Conservation (phyloP, 2,888 invertebrate genomes). For the Hirtodrosophila histrioides region DNA sequence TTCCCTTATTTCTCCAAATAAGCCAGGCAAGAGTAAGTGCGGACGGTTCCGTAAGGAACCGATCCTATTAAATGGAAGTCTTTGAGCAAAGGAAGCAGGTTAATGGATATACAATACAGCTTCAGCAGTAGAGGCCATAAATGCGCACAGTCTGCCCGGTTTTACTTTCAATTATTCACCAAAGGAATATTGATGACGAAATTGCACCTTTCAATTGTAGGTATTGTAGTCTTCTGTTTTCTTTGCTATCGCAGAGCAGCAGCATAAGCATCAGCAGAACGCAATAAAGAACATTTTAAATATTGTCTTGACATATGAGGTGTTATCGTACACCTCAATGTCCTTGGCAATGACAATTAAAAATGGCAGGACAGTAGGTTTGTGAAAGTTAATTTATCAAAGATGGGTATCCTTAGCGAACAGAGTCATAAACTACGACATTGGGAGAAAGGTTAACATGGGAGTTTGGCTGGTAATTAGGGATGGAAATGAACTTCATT, state of each 20-base stretch:
- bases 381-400: constrained; percentile 16
- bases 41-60: background rate
- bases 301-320: constrained; percentile 18
- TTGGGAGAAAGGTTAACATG: constrained; percentile 8
- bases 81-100: constrained; percentile 11
- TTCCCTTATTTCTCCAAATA: too few relatives aligned
- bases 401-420: constrained; percentile 34
- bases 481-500: constrained; percentile 20
- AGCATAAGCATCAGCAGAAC: background rate
- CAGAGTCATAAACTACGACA: constrained; percentile 39
- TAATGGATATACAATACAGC: constrained; percentile 7
- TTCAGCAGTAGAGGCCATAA: background rate
- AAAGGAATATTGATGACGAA: constrained; percentile 27
- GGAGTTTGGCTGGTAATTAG: background rate
- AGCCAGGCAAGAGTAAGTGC: background rate
- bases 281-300: constrained; percentile 22
- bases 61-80: constrained; percentile 1
- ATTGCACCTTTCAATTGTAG: constrained; percentile 24
- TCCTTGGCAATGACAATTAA: constrained; percentile 38
- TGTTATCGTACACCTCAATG: constrained; percentile 9
- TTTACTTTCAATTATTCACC: constrained; percentile 26
- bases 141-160: background rate
- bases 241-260: constrained; percentile 14
- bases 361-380: constrained; percentile 4
- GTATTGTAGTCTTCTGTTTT: constrained; percentile 17